Evolutionary conservation across 2,888 invertebrate genomes (phyloP).

Genomic region (Blastobasis adustella): DNA sequence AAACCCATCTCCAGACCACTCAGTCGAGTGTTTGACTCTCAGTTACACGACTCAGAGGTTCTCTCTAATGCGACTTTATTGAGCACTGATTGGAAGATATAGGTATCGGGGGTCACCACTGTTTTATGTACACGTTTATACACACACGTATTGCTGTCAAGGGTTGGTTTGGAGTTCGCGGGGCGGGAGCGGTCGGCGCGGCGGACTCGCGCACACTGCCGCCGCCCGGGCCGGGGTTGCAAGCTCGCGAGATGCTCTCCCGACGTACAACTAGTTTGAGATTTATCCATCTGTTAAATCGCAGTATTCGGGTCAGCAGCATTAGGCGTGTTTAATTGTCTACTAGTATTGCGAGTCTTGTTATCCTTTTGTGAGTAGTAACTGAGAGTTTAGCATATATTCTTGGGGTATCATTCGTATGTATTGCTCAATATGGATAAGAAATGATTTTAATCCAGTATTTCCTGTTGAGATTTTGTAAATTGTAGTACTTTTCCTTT

Average conservation of each 20-base stretch:
- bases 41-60: too few relatives aligned
- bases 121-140: conserved; percentile 20
- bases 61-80: conserved; percentile 4
- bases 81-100: conserved; percentile 19
- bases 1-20: too few relatives aligned
- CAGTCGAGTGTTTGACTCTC: too few relatives aligned
- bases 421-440: too few relatives aligned
- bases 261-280: conserved; percentile 23
- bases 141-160: conserved; percentile 33
- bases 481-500: too few relatives aligned
- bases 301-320: conserved; percentile 24
- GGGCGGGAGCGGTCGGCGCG: conserved; percentile 46
- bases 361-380: too few relatives aligned
- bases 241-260: conserved; percentile 17
- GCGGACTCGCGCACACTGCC: conserved; percentile 62
- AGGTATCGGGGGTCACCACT: conserved; percentile 14
- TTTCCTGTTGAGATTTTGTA: too few relatives aligned
- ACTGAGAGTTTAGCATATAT: too few relatives aligned
- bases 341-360: not conserved
- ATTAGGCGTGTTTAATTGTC: conserved; percentile 28
- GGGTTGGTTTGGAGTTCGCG: conserved; percentile 29
- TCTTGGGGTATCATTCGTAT: too few relatives aligned
- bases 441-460: too few relatives aligned
- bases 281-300: conserved; percentile 31
- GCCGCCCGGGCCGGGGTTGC: conserved; percentile 60